A percentile compares a stretch with the other conserved stretches of the same genome.
These are phyloP conservation scores for Myiothlypis chrysogaster DNA, from an alignment of 2,797 vertebrate species.

Conservation along the genomic window DNA sequence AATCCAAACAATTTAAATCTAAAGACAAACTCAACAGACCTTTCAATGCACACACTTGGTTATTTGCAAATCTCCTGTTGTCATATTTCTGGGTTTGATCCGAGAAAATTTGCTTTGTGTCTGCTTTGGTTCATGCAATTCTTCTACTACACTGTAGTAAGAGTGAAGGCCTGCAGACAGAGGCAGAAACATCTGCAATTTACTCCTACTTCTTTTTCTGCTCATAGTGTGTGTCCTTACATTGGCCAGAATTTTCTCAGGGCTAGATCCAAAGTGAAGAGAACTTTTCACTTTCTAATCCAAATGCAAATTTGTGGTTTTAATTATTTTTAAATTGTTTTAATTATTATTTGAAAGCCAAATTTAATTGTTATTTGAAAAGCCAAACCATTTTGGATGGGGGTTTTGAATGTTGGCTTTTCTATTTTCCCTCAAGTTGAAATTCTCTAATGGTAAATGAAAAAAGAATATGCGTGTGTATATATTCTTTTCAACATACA, in stretches of 20 bases:
- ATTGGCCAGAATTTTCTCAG: background rate
- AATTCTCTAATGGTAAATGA: background rate
- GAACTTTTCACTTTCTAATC: background rate
- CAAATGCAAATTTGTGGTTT: background rate
- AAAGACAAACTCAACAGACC: background rate
- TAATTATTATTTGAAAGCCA: background rate
- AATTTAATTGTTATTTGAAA: background rate
- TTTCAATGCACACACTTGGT: background rate
- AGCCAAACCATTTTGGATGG: background rate
- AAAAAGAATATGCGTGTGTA: accelerated
- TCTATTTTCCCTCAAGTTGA: background rate
- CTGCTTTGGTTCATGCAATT: background rate
- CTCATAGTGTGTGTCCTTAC: background rate
- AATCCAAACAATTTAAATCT: background rate
- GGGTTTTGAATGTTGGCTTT: background rate
- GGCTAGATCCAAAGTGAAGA: background rate
- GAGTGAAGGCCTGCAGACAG: background rate
- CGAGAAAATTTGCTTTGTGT: background rate
- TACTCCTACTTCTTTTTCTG: background rate
- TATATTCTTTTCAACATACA: background rate
- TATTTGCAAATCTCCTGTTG: background rate
- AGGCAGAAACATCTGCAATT: background rate
- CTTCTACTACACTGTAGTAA: background rate
- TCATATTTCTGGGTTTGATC: background rate
- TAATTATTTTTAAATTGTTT: background rate